Base-by-base conservation (phyloP, 1,140 invertebrate species). In the Anoplophora glabripennis region DNA sequence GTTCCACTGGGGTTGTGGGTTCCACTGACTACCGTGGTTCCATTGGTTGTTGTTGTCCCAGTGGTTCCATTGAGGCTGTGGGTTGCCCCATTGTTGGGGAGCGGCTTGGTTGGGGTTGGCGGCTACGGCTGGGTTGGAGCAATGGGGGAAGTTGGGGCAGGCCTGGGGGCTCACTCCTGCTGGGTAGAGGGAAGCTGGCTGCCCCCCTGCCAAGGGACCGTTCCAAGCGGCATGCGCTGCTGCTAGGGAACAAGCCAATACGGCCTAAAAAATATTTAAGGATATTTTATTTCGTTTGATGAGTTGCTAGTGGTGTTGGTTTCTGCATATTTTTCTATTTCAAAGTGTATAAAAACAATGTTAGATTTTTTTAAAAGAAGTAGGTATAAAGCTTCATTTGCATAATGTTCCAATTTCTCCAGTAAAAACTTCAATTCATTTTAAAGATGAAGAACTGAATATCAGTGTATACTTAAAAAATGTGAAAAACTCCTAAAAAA, bases 131-230 rank as follows among this genome's bases (percentile, higher is more conserved):
- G 74, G 74, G 53, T 74, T 75, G 42, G 53, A 57, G 62, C 75
- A 77, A 64, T 76, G 66, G 45, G 76, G 75, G 65, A 72, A 77
- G 64, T 77, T 77, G 54, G 75, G 75, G 61, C 75, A 77, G 18
- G 75, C 71, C 59, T 74, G 69, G 1, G 76, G 74, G 47, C 67
- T 73, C 7, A 77, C 73, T 34, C 75, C 75, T 9, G 76, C 76
- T 47, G 75, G 75, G 57, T 73, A 77, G 35, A 67, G 64, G 46
- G 53, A 48, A 11, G 74, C 76, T 47, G 75, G 73, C 1, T 65
- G 53, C 12, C 74, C 72, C 38, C 75, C 75, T 14, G 74, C 76
- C 14, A 75, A 59, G n/a, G 71, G 71, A 4, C 73, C 73, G 55
- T 74, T 69, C 66, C 68, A 75, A 9, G 67, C 73, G n/a, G 65